Percentiles rank a stretch among this genome's conserved stretches.
Conservation (phyloP, 2,888 invertebrate species). For the Andrena haemorrhoa region DNA sequence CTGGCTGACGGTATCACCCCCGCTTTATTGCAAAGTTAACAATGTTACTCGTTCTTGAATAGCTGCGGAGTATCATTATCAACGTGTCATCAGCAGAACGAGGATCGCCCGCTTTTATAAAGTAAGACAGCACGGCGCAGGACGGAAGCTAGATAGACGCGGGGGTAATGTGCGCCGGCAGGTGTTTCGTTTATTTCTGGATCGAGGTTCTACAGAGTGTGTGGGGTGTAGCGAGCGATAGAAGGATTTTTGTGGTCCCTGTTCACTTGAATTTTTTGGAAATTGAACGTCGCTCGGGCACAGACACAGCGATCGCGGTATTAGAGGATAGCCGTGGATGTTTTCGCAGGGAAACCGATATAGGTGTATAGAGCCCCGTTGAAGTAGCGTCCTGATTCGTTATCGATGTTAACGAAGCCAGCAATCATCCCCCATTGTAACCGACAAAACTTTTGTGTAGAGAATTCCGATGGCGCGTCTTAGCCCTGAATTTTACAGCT, state of each 20-base stretch:
- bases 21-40: constrained; percentile 83
- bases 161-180: constrained; percentile 31
- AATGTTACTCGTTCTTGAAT: constrained; percentile 83
- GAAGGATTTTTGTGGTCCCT: neutral
- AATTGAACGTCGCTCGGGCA: neutral
- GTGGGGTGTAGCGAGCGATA: neutral
- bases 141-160: constrained; percentile 56
- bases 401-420: constrained; percentile 30
- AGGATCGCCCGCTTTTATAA: constrained; percentile 71
- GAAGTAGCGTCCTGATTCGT: constrained; percentile 8
- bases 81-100: constrained; percentile 82
- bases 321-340: neutral
- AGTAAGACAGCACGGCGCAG: constrained; percentile 64
- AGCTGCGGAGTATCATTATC: constrained; percentile 82
- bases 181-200: constrained; percentile 45
- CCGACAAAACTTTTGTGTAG: constrained; percentile 33
- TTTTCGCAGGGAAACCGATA: neutral
- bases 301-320: neutral
- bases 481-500: neutral
- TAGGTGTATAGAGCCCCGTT: neutral
- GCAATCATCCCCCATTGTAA: constrained; percentile 28
- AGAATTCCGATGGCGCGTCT: constrained; percentile 47
- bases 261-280: neutral
- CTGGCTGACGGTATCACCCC: constrained; percentile 53
- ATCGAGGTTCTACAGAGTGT: neutral